phyloP scores from a whole-genome alignment of 2,797 vertebrate species.

The Aythya fuligula region DNA sequence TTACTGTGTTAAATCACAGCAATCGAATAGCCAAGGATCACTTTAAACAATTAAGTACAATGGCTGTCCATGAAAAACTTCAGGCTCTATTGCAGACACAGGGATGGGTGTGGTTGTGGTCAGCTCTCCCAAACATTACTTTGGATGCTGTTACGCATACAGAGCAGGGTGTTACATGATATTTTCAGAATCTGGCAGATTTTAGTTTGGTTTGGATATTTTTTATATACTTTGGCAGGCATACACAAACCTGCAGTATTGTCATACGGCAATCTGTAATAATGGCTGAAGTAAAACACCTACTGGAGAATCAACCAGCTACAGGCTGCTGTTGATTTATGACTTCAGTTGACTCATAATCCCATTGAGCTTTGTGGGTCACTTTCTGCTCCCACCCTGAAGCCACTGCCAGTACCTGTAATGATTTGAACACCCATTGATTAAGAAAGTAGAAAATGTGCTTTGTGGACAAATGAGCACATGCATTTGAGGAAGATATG shows the following conservation, averaged over 20 bases:
- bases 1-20: conserved; percentile 73
- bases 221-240: conserved; percentile 79
- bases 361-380: conserved; percentile 14
- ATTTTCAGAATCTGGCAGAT: conserved; percentile 75
- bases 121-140: conserved; percentile 52
- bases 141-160: conserved; percentile 66
- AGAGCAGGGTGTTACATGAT: conserved; percentile 64
- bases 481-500: background rate
- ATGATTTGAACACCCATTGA: background rate
- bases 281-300: conserved; percentile 78
- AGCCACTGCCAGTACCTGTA: background rate
- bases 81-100: conserved; percentile 16
- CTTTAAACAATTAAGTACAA: conserved; percentile 69
- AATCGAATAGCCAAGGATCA: conserved; percentile 54
- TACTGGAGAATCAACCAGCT: conserved; percentile 69
- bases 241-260: background rate
- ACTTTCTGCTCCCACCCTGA: conserved; percentile 33
- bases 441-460: background rate
- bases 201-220: conserved; percentile 80
- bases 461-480: background rate
- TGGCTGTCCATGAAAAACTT: conserved; percentile 34
- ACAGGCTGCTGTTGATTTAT: conserved; percentile 59
- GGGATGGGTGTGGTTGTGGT: conserved; percentile 49
- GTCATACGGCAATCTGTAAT: conserved; percentile 61
- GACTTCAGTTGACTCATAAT: conserved; percentile 35